A percentile compares a stretch with the other conserved stretches of the same genome.
Evolutionary conservation across 1,140 invertebrate genomes (phyloP).

Genomic region (Campodea augens): DNA sequence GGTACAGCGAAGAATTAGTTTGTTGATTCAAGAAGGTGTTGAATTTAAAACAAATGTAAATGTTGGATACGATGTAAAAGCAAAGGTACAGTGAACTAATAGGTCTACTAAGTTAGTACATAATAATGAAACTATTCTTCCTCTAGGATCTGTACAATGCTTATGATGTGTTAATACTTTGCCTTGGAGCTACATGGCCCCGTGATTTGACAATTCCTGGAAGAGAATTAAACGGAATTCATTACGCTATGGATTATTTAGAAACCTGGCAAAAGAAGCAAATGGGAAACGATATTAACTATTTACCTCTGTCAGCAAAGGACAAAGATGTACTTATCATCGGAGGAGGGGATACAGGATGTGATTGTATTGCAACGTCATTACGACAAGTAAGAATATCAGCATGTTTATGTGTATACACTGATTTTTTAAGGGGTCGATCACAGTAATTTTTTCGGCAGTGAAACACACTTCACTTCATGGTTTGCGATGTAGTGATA

Average conservation of each 20-base stretch:
- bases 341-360: constrained; percentile 97
- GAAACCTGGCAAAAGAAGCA: constrained; percentile 95
- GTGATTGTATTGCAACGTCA: constrained; percentile 96
- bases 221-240: constrained; percentile 69
- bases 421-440: too few species aligned
- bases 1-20: constrained; percentile 68
- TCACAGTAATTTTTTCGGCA: too few species aligned
- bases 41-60: constrained; percentile 73
- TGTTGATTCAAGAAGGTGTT: constrained; percentile 80
- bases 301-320: constrained; percentile 60
- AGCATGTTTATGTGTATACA: too few species aligned
- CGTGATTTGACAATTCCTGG: constrained; percentile 73
- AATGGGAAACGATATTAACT: constrained; percentile 41
- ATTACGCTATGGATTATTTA: constrained; percentile 95
- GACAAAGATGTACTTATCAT: constrained; percentile 93
- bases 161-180: constrained; percentile 75
- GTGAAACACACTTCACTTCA: too few species aligned
- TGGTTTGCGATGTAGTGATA: too few species aligned
- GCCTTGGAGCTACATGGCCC: constrained; percentile 89
- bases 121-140: constrained; percentile 12
- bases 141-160: constrained; percentile 38
- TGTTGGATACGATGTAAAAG: constrained; percentile 78
- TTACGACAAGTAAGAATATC: constrained; percentile 63
- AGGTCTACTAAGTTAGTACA: not conserved
- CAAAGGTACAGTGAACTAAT: constrained; percentile 43